Base-by-base conservation (phyloP, 2,797 vertebrate genomes). In the Fringilla coelebs region DNA sequence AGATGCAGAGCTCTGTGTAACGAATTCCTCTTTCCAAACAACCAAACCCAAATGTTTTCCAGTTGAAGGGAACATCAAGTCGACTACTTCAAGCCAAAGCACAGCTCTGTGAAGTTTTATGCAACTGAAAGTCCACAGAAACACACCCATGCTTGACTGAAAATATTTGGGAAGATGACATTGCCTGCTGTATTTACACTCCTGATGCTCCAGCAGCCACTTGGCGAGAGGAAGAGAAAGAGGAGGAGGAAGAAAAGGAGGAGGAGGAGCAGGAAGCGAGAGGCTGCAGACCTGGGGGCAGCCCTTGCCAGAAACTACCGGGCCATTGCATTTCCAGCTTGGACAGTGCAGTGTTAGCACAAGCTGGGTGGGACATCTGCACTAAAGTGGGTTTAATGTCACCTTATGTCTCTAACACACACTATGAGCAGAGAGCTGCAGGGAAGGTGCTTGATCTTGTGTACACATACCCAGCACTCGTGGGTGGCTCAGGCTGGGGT, bases 291-390 rank as follows among this genome's bases (percentile, higher is more conserved):
- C 10, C 18, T 6, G 4, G 29, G 70, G 6, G 20, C 28, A 20
- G 48, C 28, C 17, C n/a, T 43, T 43, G 43, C 60, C 79, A 66
- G 55, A 31, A 76, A 46, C 17, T 67, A 8, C 40, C 29, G 17
- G 63, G 29, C 43, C 25, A 2, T 11, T 7, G 34, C 29, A 7
- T 48, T 63, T 48, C 55, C 63, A 85, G 73, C 66, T 46, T 52
- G 0, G 5, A 17, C 6, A 8, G 14, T 0, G 5, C 46, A 31
- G 48, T 4, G 3, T 45, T 20, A 29, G 52, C 68, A 28, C 7
- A 5, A 38, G 26, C 36, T 25, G n/a, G 36, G n/a, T 18, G 45
- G 58, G 62, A 87, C 60, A 51, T 32, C 43, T 11, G 57, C 43
- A 4, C 1, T 7, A 17, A 25, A 54, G 40, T 25, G 81, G 22